Conservation (phyloP, 2,888 invertebrate species). For the Apocheima hispidaria region DNA sequence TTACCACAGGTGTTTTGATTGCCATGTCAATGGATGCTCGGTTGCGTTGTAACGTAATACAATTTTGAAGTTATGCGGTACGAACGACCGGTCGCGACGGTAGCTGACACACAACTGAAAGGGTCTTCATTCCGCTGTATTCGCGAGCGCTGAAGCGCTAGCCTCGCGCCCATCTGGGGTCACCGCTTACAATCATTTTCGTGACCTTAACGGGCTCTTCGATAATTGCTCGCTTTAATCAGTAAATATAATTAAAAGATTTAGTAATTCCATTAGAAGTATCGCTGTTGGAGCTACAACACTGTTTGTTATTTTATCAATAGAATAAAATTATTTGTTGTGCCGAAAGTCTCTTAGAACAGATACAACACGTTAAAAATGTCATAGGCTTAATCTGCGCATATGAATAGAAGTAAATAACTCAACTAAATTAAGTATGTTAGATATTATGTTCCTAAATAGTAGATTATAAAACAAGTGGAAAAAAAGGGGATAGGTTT, state of each 20-base stretch:
- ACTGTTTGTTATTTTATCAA: background rate
- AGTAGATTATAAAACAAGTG: too few relatives aligned
- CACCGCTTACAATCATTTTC: slow-evolving; percentile 76
- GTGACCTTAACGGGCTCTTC: slow-evolving; percentile 74
- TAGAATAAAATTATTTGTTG: slow-evolving; percentile 5
- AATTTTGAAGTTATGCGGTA: slow-evolving; percentile 8
- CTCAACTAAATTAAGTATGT: background rate
- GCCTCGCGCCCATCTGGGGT: slow-evolving; percentile 29
- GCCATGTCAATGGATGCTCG: slow-evolving; percentile 27
- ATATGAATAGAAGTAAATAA: background rate
- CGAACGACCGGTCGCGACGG: slow-evolving; percentile 56
- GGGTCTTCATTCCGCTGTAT: slow-evolving; percentile 43
- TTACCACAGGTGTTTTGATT: slow-evolving; percentile 35
- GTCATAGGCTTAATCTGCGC: too few relatives aligned
- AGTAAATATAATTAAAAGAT: slow-evolving; percentile 53
- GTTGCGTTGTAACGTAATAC: slow-evolving; percentile 18
- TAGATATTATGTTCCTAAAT: too few relatives aligned
- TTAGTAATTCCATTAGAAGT: slow-evolving; percentile 25
- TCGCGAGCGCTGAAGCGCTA: slow-evolving; percentile 27
- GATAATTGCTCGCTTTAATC: slow-evolving; percentile 63
- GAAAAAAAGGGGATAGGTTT: too few relatives aligned
- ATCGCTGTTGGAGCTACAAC: slow-evolving; percentile 3
- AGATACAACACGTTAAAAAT: too few relatives aligned
- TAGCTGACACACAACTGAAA: slow-evolving; percentile 67
- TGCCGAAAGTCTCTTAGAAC: background rate